Evolutionary conservation across 2,888 invertebrate genomes (phyloP), one percentile per base, ranked within the genome.

Genomic region (Cerastis leucographa): DNA sequence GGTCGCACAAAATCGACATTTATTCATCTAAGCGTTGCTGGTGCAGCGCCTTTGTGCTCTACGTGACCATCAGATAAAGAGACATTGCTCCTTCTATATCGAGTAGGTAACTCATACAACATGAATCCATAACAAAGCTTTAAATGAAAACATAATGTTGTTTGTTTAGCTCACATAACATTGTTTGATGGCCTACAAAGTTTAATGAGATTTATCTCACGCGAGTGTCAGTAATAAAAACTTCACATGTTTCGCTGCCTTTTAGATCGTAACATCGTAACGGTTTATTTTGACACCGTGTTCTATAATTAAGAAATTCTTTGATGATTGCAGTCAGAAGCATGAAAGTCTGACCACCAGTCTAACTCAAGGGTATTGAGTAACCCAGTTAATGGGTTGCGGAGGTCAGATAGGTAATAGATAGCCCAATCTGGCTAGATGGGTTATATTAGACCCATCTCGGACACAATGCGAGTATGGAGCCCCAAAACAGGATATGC

Each of bases 191-290:
- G 8, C 29, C n/a, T 4, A 44, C 42, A 65, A 78, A 75, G 66
- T 78, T 75, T 51, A 75, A 75, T 71, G 59, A 79, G 71, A 59
- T 76, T 25, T 49, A 70, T 42, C 14, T 42, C 35, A 12, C 14
- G n/a, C 56, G 19, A 35, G 17, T 56, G 46, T 46, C 69, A 29
- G 49, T 70, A 69, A 59, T 54, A 76, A 44, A n/a, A 42, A 42
- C 35, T 29, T 61, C 61, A 19, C 35, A 25, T 56, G 25, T 35
- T 51, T 42, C 14, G 14, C 2, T 14, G 49, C 40, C 12, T 74
- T 76, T 7, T 42, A 17, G 35, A 59, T 46, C 25, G 35, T 59
- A 35, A 17, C 17, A 46, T 46, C 7, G 25, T 76, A 19, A 9
- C 9, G 12, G 14, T 59, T 46, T 51, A 51, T 42, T 64, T 64